These are phyloP conservation scores for Morinoia aosen DNA, from an alignment of 2,888 invertebrate genomes.

Conservation along the genomic window DNA sequence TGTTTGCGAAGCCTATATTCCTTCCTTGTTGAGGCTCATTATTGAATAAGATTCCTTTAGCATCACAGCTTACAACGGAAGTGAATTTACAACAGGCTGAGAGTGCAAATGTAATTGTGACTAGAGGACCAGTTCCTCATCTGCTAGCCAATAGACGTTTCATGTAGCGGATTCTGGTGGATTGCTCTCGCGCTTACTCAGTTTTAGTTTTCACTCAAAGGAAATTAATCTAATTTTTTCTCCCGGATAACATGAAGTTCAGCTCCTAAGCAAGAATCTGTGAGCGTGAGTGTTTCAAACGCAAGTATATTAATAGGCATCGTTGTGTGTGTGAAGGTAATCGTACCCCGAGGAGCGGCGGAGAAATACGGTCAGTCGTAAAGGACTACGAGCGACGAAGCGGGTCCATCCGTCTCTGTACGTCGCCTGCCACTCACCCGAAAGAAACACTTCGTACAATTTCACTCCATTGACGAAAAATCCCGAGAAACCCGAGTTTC, in stretches of 20 bases:
- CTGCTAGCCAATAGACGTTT: not conserved
- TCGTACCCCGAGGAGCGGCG: not conserved
- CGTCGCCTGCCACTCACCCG: conserved; percentile 29
- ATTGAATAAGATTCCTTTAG: not conserved
- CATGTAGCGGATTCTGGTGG: not conserved
- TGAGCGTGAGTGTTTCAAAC: not conserved
- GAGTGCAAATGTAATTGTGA: not conserved
- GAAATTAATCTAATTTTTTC: not conserved
- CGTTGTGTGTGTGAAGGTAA: not conserved
- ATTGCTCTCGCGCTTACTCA: not conserved
- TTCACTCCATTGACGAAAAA: conserved; percentile 34
- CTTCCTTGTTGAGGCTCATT: not conserved
- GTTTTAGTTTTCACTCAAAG: not conserved
- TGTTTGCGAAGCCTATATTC: not conserved
- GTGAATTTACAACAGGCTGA: not conserved
- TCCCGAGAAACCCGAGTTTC: not conserved
- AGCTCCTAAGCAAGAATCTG: not conserved
- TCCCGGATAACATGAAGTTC: not conserved
- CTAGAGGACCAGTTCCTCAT: not conserved
- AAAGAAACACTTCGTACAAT: conserved; percentile 43
- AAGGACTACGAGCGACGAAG: conserved; percentile 34
- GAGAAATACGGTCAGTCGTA: not conserved
- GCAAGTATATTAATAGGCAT: not conserved
- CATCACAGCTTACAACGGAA: not conserved
- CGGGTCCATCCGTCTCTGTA: conserved; percentile 28